phyloP scores from a whole-genome alignment of 2,797 vertebrate species.

The Molossus alvarezi region DNA sequence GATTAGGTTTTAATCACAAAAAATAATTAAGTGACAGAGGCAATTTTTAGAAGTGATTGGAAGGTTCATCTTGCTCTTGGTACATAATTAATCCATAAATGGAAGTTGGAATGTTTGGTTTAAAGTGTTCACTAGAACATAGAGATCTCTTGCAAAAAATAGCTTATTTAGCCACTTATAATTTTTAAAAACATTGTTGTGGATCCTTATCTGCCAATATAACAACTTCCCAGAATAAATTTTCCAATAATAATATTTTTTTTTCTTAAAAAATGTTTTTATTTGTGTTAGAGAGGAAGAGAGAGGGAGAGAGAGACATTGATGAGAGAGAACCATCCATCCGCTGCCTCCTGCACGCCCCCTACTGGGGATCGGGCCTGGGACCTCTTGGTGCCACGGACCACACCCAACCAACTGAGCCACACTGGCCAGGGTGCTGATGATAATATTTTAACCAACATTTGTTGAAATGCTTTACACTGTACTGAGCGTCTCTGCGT shows the following conservation, averaged over 20 bases:
- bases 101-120: not conserved
- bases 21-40: not conserved
- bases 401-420: no score
- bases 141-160: not conserved
- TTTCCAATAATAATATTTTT: not conserved
- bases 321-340: no score
- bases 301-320: no score
- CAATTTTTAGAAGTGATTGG: not conserved
- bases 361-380: no score
- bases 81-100: not conserved
- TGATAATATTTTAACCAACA: not conserved
- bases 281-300: no score
- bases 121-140: not conserved
- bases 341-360: no score
- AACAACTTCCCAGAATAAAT: not conserved
- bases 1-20: slow-evolving; percentile 17
- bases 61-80: slow-evolving; percentile 7
- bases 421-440: no score
- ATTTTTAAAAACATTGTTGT: not conserved
- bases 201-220: not conserved
- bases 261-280: no score
- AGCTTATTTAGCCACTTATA: not conserved
- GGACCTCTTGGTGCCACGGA: no score
- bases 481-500: not conserved
- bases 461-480: not conserved